Evolutionary conservation across 2,888 invertebrate genomes (phyloP), one percentile per base, ranked within the genome.

Genomic region (Hemaris fuciformis): DNA sequence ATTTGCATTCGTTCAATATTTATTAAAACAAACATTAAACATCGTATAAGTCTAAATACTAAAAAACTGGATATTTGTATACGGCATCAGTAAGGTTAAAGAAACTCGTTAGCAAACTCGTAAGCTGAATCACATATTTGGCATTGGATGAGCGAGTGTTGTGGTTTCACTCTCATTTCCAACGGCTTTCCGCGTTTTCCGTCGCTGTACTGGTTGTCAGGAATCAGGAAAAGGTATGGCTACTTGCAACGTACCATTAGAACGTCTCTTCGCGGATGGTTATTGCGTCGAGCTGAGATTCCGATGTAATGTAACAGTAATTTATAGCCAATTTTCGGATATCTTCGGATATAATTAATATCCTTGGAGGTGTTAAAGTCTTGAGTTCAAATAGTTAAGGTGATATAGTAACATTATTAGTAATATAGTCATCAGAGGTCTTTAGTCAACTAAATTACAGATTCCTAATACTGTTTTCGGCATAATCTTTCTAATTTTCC

Each of bases 151-250:
- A 68, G 67, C 68, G 70, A n/a, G 77, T 72, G 70, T 63, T 70
- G 61, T 61, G 67, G 72, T 81, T 85, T 81, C 82, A 80, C 83
- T 85, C 80, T 81, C 77, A 63, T 76, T 81, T 73, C 79, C 66
- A 68, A 64, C 43, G 62, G 20, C 53, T 64, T 85, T 83, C 84
- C 83, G 84, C 79, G 69, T 85, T 83, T 82, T 80, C 80, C 76
- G 73, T 66, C 66, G 68, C 71, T 70, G 69, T 68, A 72, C 71
- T 73, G 70, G 76, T 73, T 74, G 73, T 67, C 71, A 74, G 77
- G 79, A 82, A 83, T 73, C 80, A 83, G 84, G 83, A 85, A 87
- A 73, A 76, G 68, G 66, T 62, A 64, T 64, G 64, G 64, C 59
- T 73, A 69, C 69, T 64, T 62, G 74, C 64, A 74, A 71, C 64